These are phyloP conservation scores for Arrhamphus sclerolepis DNA, from an alignment of 2,797 vertebrate species.

Conservation along the genomic window DNA sequence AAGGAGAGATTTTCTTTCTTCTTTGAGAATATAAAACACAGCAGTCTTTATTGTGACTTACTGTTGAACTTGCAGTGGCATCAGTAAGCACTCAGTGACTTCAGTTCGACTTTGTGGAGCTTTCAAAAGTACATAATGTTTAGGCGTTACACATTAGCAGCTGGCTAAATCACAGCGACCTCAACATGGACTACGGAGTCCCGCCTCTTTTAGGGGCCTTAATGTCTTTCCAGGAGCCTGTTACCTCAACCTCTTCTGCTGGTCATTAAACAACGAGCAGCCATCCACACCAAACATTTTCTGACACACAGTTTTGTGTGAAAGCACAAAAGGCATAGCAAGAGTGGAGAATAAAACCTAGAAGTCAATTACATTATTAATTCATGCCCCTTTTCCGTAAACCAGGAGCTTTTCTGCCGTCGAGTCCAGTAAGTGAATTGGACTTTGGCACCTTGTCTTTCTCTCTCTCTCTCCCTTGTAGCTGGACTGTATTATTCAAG, in stretches of 20 bases:
- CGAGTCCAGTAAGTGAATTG: slow-evolving; percentile 94
- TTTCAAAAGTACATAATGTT: slow-evolving; percentile 11
- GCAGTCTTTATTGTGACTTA: not conserved
- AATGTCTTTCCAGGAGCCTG: slow-evolving; percentile 37
- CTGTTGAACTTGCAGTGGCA: slow-evolving; percentile 6
- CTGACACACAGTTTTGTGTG: slow-evolving; percentile 86
- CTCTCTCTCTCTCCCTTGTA: slow-evolving; percentile 61
- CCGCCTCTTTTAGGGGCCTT: slow-evolving; percentile 34
- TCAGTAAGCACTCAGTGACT: not conserved
- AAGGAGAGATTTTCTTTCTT: not conserved
- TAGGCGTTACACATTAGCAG: slow-evolving; percentile 8
- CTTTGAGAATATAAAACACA: not conserved
- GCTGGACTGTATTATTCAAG: slow-evolving; percentile 77
- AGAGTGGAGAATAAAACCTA: slow-evolving; percentile 50
- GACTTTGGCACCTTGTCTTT: slow-evolving; percentile 86
- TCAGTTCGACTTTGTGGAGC: slow-evolving; percentile 6
- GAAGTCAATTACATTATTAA: slow-evolving; percentile 93
- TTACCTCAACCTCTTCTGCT: slow-evolving; percentile 53
- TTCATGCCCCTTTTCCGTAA: slow-evolving; percentile 99
- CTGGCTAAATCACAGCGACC: slow-evolving; percentile 14
- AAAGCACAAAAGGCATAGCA: slow-evolving; percentile 78
- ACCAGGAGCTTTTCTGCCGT: slow-evolving; percentile 89
- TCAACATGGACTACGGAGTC: slow-evolving; percentile 1
- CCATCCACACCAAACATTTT: slow-evolving; percentile 71
- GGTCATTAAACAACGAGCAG: slow-evolving; percentile 59